phyloP scores from a whole-genome alignment of 2,797 vertebrate genomes.

The Lateolabrax maculatus region DNA sequence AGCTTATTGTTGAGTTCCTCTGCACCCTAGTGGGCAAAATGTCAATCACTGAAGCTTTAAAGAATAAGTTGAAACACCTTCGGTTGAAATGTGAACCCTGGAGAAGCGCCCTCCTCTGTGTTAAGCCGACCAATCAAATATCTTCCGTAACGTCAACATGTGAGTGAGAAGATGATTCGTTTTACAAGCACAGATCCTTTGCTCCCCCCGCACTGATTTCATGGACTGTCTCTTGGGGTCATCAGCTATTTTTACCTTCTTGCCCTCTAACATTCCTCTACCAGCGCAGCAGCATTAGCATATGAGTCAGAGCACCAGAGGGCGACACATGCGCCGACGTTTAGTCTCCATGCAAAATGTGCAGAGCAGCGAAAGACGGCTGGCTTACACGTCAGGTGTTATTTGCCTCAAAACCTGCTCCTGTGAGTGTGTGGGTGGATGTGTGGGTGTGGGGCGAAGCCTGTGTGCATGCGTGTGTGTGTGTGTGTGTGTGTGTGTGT shows the following conservation, averaged over 20 bases:
- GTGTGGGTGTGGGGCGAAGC: not conserved
- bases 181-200: not conserved
- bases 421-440: not conserved
- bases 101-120: not conserved
- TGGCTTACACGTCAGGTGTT: slow-evolving; percentile 45
- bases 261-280: slow-evolving; percentile 3
- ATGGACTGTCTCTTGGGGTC: slow-evolving; percentile 10
- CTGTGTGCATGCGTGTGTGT: slow-evolving; percentile 13
- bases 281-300: slow-evolving; percentile 27
- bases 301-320: slow-evolving; percentile 63
- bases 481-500: slow-evolving; percentile 13
- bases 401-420: slow-evolving; percentile 56
- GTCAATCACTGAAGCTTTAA: no score
- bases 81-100: not conserved
- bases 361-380: slow-evolving; percentile 33
- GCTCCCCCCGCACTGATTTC: not conserved
- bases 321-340: slow-evolving; percentile 42
- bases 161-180: not conserved
- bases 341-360: slow-evolving; percentile 42
- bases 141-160: not conserved
- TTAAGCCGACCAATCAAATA: not conserved
- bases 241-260: slow-evolving; percentile 42
- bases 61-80: not conserved
- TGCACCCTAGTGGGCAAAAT: no score
- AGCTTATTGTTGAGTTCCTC: not conserved